phyloP scores from a whole-genome alignment of 2,888 invertebrate genomes.

The Drosophila anomalata region DNA sequence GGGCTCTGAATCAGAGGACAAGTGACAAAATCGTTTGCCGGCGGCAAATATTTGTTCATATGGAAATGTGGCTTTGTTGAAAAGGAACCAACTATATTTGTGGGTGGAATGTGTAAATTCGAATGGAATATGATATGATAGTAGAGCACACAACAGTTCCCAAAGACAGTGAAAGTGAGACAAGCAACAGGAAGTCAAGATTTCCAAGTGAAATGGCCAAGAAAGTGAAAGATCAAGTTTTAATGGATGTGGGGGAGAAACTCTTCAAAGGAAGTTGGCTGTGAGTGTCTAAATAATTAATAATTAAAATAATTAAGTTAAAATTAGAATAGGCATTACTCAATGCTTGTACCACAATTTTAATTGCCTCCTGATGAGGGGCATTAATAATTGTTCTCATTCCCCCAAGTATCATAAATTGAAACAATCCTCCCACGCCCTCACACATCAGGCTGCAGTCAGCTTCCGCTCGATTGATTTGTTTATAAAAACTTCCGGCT shows the following conservation, averaged over 20 bases:
- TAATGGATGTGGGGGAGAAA: slow-evolving; percentile 17
- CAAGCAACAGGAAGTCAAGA: slow-evolving; percentile 30
- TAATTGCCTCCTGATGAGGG: slow-evolving; percentile 25
- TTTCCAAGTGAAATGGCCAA: slow-evolving; percentile 8
- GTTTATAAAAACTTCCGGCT: slow-evolving; percentile 74
- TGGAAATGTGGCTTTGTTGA: slow-evolving; percentile 34
- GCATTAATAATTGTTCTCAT: slow-evolving; percentile 41
- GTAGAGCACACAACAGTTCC: not conserved
- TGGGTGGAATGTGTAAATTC: slow-evolving; percentile 12
- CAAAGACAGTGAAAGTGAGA: slow-evolving; percentile 37
- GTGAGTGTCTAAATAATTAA: not conserved
- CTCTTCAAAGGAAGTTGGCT: slow-evolving; percentile 10
- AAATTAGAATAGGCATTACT: slow-evolving; percentile 2
- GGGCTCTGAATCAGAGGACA: slow-evolving; percentile 15
- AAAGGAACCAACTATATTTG: not conserved
- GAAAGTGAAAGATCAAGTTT: slow-evolving; percentile 38
- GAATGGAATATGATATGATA: slow-evolving; percentile 29
- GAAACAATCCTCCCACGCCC: slow-evolving; percentile 23
- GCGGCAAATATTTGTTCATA: slow-evolving; percentile 43
- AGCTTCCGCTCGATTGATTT: slow-evolving; percentile 74
- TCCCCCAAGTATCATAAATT: slow-evolving; percentile 33
- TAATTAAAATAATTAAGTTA: too few relatives aligned
- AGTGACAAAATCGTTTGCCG: slow-evolving; percentile 27
- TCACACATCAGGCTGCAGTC: slow-evolving; percentile 33
- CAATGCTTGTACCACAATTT: slow-evolving; percentile 18